Base-by-base conservation (phyloP, 2,113 vertebrate genomes). In the Oceanodroma tethys region DNA sequence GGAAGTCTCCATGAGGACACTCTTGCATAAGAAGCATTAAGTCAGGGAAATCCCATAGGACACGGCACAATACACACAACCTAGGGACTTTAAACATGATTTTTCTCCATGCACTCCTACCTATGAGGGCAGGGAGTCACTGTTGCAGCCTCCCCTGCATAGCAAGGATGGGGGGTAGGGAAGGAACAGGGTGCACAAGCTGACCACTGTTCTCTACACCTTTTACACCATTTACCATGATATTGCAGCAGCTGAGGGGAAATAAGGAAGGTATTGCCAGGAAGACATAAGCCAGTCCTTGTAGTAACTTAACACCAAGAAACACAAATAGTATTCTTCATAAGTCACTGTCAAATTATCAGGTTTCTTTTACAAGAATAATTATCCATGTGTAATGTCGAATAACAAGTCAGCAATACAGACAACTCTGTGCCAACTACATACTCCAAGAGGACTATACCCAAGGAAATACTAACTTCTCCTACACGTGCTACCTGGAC, bases 281-380 rank as follows among this genome's bases (percentile, higher is more conserved):
- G 22, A 91, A 88, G 27, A 47, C 8, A 13, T 21, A 25, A 88
- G 3, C 11, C 45, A 93, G 3, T 11, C 10, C 6, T 84, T 36
- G 18, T 14, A 53, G 18, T 22, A 66, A 43, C 23, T 58, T 17
- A 50, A 73, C 29, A 30, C 9, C 25, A n/a, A 90, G 48, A 56
- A 66, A 71, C 12, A 73, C 0, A 0, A 73, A 48, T 8, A 90
- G 4, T 6, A 9, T 78, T 45, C 19, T 50, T 74, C 1, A 0
- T 42, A 58, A 66, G 10, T 38, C 16, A 22, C 67, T 48, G 17
- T 13, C 45, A 88, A 66, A 58, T 7, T 45, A 13, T 4, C 5
- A 0, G 5, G 7, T 23, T 88, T 82, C 18, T 68, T 81, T 86
- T n/a, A 66, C 29, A 42, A 66, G n/a, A 80, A 53, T 17, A n/a